Base-by-base conservation (phyloP, 2,888 invertebrate genomes). In the Hypomecis atomaria region DNA sequence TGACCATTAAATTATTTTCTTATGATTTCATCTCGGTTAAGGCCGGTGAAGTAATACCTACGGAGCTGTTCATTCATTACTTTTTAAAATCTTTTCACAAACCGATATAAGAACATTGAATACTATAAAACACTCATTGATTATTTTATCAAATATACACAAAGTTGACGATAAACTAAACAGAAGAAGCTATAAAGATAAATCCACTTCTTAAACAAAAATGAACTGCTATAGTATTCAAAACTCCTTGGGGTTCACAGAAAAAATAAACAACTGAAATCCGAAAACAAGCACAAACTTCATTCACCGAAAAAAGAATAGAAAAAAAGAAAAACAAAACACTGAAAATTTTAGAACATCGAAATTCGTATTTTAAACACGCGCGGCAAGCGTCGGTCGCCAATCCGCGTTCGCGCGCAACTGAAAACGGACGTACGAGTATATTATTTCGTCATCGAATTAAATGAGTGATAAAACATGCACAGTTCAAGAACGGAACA, bases 331-430 rank as follows among this genome's bases (percentile, higher is more conserved):
- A 56, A 56, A 37, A 45, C 13, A 48, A 40, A 77, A 78, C 83
- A 84, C 83, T 76, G 78, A 72, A 69, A 71, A 75, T 71, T 81
- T 78, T 56, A 38, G 73, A 74, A 78, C 83, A 78, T 85, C 79
- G 78, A 78, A 80, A 74, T 66, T 73, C 65, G 69, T 67, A 66
- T 65, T 68, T 70, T 60, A 59, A 71, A 70, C 66, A 70, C 70
- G 75, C 70, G 74, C 81, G 79, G 76, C 84, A 81, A 74, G 81
- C 92, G 92, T 89, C 88, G 82, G 65, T 79, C 82, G 83, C 82
- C 83, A 69, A 76, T 78, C 83, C 84, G 77, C 76, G 88, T 84
- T 87, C 82, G 85, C 86, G 89, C 83, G 82, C 76, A 82, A 91
- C 91, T 91, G 78, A 85, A 84, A 85, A 79, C 69, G 74, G 78